Conservation (phyloP, 2,113 vertebrate genomes). For the Notothenia rossii region DNA sequence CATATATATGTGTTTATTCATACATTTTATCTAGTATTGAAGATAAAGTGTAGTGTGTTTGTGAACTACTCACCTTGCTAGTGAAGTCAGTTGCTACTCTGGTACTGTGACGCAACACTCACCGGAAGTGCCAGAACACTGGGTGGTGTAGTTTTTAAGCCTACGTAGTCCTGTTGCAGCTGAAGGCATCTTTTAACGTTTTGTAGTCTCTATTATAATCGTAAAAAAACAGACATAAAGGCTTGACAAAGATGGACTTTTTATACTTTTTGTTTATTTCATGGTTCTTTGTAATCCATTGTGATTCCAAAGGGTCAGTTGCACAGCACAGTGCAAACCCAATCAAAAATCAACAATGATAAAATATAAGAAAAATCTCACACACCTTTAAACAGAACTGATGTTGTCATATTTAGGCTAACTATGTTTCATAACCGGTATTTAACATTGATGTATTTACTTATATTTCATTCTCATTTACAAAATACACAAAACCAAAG, state of each 20-base stretch:
- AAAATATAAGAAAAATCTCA: conserved; percentile 75
- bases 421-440: conserved; percentile 79
- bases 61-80: conserved; percentile 37
- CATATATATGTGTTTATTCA: accelerated
- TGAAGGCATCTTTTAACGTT: background rate
- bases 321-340: conserved; percentile 68
- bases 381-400: conserved; percentile 80
- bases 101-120: background rate
- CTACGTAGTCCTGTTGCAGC: background rate
- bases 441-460: conserved; percentile 79
- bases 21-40: background rate
- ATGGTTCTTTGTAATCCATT: conserved; percentile 76
- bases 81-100: background rate
- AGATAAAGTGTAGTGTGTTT: background rate
- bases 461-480: conserved; percentile 84
- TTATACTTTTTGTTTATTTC: conserved; percentile 80
- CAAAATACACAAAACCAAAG: conserved; percentile 86
- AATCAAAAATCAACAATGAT: conserved; percentile 66
- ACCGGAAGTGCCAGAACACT: conserved; percentile 4
- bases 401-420: conserved; percentile 79
- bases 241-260: conserved; percentile 25
- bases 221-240: background rate
- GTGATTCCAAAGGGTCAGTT: conserved; percentile 69
- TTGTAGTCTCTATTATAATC: background rate
- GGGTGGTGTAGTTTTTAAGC: conserved; percentile 14